Evolutionary conservation across 2,888 invertebrate species (phyloP).

Genomic region (Caenorhabditis parvicauda): DNA sequence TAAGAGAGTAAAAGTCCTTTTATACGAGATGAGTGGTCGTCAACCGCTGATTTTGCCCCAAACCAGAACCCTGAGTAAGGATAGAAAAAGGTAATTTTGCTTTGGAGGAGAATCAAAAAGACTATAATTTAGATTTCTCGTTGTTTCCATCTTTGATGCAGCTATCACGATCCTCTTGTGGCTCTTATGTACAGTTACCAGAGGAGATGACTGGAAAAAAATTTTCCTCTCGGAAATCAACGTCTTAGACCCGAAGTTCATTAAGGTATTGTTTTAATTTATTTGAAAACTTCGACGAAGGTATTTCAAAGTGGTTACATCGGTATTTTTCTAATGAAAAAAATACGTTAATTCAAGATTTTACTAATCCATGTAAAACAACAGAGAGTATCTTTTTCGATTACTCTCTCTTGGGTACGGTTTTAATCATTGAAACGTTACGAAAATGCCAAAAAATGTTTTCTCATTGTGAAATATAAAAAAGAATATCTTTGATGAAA

Average conservation of each 20-base stretch:
- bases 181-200: constrained; percentile 39
- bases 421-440: no score
- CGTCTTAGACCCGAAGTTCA: constrained; percentile 35
- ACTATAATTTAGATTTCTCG: constrained; percentile 29
- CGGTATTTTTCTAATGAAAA: no score
- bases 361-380: no score
- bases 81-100: neutral
- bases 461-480: no score
- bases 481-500: no score
- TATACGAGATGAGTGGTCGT: neutral
- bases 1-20: neutral
- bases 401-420: no score
- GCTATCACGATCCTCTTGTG: constrained; percentile 38
- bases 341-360: no score
- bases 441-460: no score
- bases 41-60: neutral
- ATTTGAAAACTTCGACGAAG: no score
- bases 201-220: constrained; percentile 20
- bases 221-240: constrained; percentile 40
- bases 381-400: no score
- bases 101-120: neutral
- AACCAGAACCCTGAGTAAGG: neutral
- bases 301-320: no score
- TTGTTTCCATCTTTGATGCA: constrained; percentile 42
- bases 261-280: constrained; percentile 9